phyloP scores from a whole-genome alignment of 2,113 vertebrate genomes.

The Coptodon rendalli region DNA sequence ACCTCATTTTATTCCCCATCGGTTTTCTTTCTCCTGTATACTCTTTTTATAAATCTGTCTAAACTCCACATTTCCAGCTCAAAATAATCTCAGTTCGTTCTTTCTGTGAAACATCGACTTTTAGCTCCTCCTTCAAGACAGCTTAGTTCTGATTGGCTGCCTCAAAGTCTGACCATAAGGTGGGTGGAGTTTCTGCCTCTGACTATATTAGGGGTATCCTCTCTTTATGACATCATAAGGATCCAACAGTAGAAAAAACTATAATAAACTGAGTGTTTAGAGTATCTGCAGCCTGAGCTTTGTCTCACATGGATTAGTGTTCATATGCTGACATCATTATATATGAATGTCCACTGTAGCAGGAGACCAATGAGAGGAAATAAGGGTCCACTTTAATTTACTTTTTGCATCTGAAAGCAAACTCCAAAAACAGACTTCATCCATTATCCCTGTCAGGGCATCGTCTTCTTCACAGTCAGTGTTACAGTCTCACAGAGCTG shows the following conservation, averaged over 20 bases:
- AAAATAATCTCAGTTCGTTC: not conserved
- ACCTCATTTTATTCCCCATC: not conserved
- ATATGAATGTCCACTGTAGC: not conserved
- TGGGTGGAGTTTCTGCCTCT: not conserved
- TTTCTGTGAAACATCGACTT: not conserved
- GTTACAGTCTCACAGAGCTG: not conserved
- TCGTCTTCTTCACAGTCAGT: not conserved
- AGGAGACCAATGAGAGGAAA: not conserved
- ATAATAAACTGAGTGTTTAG: not conserved
- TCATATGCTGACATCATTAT: not conserved
- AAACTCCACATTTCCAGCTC: not conserved
- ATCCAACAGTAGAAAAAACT: not conserved
- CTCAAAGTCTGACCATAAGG: not conserved
- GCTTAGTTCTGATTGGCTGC: not conserved
- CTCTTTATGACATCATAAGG: not conserved
- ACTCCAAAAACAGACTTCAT: not conserved
- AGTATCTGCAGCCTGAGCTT: not conserved
- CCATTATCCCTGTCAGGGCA: not conserved
- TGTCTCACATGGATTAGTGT: not conserved
- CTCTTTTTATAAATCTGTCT: not conserved
- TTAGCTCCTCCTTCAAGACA: not conserved
- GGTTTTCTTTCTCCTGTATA: not conserved
- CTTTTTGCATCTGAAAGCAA: not conserved
- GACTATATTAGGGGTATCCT: not conserved
- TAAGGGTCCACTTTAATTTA: not conserved